Conservation (phyloP, 37 sponge, comb jelly and placozoan species). For the Halichondria panicea region DNA sequence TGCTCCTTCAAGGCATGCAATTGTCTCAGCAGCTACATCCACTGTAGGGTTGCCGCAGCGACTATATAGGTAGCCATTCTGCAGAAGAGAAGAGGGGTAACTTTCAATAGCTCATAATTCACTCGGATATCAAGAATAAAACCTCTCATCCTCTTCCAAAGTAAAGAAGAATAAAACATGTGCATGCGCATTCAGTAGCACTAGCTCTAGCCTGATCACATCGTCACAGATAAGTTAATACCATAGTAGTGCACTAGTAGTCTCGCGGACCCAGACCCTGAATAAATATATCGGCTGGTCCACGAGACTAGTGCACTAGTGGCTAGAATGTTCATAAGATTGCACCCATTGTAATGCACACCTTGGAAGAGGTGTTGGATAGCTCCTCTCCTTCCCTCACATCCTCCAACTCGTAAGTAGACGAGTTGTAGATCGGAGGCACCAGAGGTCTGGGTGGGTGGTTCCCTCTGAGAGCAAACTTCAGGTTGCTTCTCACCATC, state of each 20-base stretch:
- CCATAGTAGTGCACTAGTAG: too few species aligned
- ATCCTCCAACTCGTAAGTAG: conserved; percentile 26
- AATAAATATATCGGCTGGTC: background rate
- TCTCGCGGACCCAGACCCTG: too few species aligned
- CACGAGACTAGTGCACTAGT: background rate
- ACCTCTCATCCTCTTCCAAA: too few species aligned
- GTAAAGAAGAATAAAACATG: too few species aligned
- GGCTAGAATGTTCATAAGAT: too few species aligned
- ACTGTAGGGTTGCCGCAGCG: conserved; percentile 64
- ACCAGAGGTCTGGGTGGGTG: conserved; percentile 39
- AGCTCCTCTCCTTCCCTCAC: conserved; percentile 26
- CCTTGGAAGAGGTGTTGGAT: background rate
- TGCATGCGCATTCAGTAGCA: too few species aligned
- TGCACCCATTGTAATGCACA: background rate
- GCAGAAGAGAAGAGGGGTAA: background rate
- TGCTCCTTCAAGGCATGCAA: conserved; percentile 53
- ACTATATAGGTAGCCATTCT: conserved; percentile 59
- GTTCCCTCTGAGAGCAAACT: conserved; percentile 3
- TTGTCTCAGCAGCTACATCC: conserved; percentile 33
- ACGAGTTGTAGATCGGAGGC: conserved; percentile 27
- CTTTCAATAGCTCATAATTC: too few species aligned
- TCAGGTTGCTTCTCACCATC: conserved; percentile 24
- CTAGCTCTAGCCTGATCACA: too few species aligned
- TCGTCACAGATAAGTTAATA: too few species aligned
- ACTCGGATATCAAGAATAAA: too few species aligned